Percentiles rank a stretch among this genome's conserved stretches.
Evolutionary conservation across 2,113 vertebrate genomes (phyloP).

Genomic region (Procavia capensis): DNA sequence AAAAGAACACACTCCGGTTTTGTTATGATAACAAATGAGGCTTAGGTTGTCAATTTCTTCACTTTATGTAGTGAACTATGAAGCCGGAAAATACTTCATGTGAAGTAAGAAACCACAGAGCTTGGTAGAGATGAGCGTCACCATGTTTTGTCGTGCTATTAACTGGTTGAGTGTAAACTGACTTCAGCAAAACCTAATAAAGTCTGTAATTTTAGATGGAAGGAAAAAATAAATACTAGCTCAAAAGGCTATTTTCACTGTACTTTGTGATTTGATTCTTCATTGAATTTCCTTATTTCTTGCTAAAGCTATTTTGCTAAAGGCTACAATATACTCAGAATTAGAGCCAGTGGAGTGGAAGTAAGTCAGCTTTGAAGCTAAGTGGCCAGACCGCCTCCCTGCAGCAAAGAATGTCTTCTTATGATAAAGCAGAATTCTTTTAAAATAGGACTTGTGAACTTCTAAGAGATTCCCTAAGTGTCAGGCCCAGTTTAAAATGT

Average conservation of each 20-base stretch:
- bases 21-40: slow-evolving; percentile 59
- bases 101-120: slow-evolving; percentile 64
- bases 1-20: slow-evolving; percentile 55
- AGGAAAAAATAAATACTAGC: slow-evolving; percentile 56
- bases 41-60: slow-evolving; percentile 26
- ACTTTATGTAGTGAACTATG: slow-evolving; percentile 38
- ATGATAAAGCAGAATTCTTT: slow-evolving; percentile 63
- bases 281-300: slow-evolving; percentile 77
- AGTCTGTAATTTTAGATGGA: slow-evolving; percentile 48
- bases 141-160: slow-evolving; percentile 26
- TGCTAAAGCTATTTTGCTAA: slow-evolving; percentile 78
- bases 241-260: slow-evolving; percentile 66
- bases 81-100: slow-evolving; percentile 66
- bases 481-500: slow-evolving; percentile 45
- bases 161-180: slow-evolving; percentile 39
- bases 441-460: slow-evolving; percentile 53
- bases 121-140: slow-evolving; percentile 39
- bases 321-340: slow-evolving; percentile 78
- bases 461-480: slow-evolving; percentile 66
- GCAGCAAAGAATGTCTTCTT: slow-evolving; percentile 69
- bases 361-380: slow-evolving; percentile 72
- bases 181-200: slow-evolving; percentile 36
- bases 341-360: slow-evolving; percentile 67
- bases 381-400: slow-evolving; percentile 65
- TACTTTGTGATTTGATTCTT: slow-evolving; percentile 70